Evolutionary conservation across 2,113 vertebrate species (phyloP).

Genomic region (Etheostoma spectabile): DNA sequence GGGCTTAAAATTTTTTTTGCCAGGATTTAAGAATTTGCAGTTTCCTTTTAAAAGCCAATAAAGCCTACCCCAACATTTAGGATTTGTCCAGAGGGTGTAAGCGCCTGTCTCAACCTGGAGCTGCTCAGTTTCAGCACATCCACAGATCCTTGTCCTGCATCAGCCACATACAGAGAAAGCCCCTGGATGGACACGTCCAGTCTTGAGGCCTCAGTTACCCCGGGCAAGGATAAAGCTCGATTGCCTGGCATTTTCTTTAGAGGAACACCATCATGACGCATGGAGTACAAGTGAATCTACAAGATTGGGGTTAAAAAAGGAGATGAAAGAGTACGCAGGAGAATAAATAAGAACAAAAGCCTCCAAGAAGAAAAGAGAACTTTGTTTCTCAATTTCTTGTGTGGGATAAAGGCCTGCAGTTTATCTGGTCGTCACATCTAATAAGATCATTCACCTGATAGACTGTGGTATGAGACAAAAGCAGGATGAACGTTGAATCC

Average conservation of each 20-base stretch:
- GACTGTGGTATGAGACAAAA: slow-evolving; percentile 77
- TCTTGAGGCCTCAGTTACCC: slow-evolving; percentile 72
- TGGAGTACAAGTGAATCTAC: slow-evolving; percentile 87
- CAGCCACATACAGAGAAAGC: slow-evolving; percentile 85
- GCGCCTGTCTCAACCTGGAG: slow-evolving; percentile 63
- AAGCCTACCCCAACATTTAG: slow-evolving; percentile 74
- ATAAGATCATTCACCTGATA: slow-evolving; percentile 82
- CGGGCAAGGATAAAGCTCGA: slow-evolving; percentile 77
- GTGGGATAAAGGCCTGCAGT: not conserved
- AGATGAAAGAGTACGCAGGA: not conserved
- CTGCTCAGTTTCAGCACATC: slow-evolving; percentile 81
- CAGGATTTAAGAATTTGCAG: not conserved
- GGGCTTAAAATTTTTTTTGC: not conserved
- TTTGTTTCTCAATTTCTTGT: not conserved
- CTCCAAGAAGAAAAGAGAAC: not conserved
- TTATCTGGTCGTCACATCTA: not conserved
- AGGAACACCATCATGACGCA: slow-evolving; percentile 60
- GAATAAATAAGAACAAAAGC: not conserved
- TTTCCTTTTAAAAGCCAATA: not conserved
- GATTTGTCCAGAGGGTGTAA: slow-evolving; percentile 73
- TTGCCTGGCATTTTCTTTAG: slow-evolving; percentile 81
- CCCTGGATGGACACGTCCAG: slow-evolving; percentile 83
- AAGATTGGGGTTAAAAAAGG: not conserved
- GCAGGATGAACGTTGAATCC: slow-evolving; percentile 85
- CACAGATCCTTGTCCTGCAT: slow-evolving; percentile 79